Percentiles rank a stretch among this genome's conserved stretches.
Evolutionary conservation across 2,113 vertebrate species (phyloP).

Genomic region (Fulmarus glacialis): DNA sequence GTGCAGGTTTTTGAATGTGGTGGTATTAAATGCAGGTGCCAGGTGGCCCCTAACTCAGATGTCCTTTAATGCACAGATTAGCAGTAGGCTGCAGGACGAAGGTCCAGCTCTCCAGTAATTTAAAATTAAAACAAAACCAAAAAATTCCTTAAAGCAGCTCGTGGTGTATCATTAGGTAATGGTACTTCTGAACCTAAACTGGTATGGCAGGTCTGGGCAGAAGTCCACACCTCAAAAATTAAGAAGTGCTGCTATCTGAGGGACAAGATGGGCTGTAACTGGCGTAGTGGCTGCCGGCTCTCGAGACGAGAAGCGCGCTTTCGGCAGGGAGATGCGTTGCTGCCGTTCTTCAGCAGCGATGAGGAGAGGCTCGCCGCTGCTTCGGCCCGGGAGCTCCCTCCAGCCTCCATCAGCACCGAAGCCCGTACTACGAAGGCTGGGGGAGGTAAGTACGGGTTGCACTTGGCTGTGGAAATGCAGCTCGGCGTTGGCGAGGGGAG

Average conservation of each 20-base stretch:
- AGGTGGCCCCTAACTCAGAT: not conserved
- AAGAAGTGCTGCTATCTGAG: not conserved
- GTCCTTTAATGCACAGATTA: not conserved
- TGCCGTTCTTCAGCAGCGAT: not conserved
- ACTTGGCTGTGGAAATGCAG: not conserved
- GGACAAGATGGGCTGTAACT: not conserved
- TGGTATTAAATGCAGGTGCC: not conserved
- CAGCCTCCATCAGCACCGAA: not conserved
- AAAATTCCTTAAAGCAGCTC: not conserved
- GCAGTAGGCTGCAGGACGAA: not conserved
- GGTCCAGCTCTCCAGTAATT: not conserved
- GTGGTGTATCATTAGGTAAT: not conserved
- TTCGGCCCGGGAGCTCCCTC: rapidly evolving
- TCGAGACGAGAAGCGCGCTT: rapidly evolving
- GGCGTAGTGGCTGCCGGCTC: not conserved
- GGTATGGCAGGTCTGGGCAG: conserved; percentile 45
- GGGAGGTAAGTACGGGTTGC: not conserved
- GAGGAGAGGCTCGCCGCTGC: not conserved
- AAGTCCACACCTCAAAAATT: not conserved
- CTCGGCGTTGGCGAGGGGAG: not conserved
- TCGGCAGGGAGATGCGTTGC: rapidly evolving
- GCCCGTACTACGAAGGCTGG: rapidly evolving
- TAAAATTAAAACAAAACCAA: not conserved
- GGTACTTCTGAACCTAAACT: not conserved
- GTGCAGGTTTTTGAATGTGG: not conserved